These are phyloP conservation scores for Ctenodactylus gundi DNA, from an alignment of 2,113 vertebrate genomes.

Conservation along the genomic window DNA sequence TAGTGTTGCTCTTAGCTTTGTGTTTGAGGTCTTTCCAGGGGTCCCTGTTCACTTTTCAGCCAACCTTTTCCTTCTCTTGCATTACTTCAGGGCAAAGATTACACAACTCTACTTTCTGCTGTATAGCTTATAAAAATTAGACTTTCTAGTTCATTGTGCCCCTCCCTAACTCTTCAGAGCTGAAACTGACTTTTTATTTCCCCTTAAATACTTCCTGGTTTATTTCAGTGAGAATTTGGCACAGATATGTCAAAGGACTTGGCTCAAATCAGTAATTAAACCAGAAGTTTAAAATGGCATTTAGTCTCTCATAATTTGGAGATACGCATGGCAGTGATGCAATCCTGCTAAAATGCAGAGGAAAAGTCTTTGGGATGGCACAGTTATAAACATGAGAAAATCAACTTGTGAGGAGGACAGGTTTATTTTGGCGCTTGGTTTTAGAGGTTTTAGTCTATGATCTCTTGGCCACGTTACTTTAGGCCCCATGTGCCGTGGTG, in stretches of 20 bases:
- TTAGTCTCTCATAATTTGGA: background rate
- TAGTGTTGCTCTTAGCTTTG: background rate
- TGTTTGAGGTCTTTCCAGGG: background rate
- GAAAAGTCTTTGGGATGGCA: background rate
- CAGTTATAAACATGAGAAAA: background rate
- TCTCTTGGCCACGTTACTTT: background rate
- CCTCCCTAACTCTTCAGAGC: background rate
- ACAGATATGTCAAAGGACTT: background rate
- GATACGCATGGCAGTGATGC: background rate
- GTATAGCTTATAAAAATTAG: background rate
- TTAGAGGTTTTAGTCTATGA: background rate
- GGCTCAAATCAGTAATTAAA: background rate
- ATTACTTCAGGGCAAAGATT: background rate
- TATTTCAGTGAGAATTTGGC: background rate
- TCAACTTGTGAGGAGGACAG: background rate
- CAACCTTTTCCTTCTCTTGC: background rate
- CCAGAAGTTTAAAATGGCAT: background rate
- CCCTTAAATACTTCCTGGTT: background rate
- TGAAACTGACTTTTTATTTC: background rate
- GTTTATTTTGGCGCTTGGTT: background rate
- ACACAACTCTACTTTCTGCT: background rate
- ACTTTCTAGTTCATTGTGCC: background rate
- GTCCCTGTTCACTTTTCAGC: background rate
- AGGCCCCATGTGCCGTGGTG: background rate
- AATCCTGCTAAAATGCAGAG: background rate